These are phyloP conservation scores for Strigamia crassipes DNA, from an alignment of 2,888 invertebrate genomes.

Conservation along the genomic window DNA sequence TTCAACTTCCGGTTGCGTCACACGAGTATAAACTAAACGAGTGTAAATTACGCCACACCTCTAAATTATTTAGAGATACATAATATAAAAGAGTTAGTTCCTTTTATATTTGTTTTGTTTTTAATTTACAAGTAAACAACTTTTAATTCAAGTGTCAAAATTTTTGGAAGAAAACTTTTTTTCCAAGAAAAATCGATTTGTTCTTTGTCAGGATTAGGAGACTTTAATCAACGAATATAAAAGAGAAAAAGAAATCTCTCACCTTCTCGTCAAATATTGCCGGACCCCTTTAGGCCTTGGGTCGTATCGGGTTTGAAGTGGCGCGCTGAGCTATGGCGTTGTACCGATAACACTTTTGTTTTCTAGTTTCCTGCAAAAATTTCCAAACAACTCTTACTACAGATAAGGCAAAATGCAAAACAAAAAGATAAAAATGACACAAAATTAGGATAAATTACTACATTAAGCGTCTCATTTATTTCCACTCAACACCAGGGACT, in stretches of 20 bases:
- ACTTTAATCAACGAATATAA: background rate
- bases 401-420: slow-evolving; percentile 4
- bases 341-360: slow-evolving; percentile 4
- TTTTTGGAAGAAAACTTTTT: too few relatives aligned
- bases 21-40: too few relatives aligned
- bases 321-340: background rate
- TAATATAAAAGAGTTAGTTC: too few relatives aligned
- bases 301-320: background rate
- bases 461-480: background rate
- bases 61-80: too few relatives aligned
- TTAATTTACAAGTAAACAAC: too few relatives aligned
- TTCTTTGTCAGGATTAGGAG: too few relatives aligned
- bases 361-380: background rate
- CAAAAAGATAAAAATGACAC: background rate
- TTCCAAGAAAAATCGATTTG: too few relatives aligned
- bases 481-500: background rate
- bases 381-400: background rate
- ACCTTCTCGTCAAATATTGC: background rate
- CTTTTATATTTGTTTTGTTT: too few relatives aligned
- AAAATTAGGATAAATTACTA: background rate
- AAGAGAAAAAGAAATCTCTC: background rate
- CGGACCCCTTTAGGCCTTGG: background rate
- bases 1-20: too few relatives aligned
- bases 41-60: too few relatives aligned
- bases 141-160: too few relatives aligned